These are phyloP conservation scores for Leptothorax acervorum DNA, from an alignment of 2,888 invertebrate genomes.

Conservation along the genomic window DNA sequence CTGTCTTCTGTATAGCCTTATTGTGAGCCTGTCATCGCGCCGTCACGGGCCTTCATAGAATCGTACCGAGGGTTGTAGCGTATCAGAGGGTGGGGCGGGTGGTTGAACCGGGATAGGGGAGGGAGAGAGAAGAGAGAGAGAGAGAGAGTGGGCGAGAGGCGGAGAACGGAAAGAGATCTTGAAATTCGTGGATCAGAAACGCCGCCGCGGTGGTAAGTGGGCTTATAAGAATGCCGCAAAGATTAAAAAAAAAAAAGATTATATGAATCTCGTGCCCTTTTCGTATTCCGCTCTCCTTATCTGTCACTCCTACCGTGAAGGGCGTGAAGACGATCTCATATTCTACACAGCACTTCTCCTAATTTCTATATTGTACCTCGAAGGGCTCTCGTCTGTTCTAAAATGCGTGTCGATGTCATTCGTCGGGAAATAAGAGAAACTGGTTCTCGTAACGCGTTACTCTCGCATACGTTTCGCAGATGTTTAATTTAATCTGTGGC, in stretches of 20 bases:
- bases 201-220: constrained; percentile 72
- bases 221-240: constrained; percentile 62
- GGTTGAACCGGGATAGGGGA: constrained; percentile 31
- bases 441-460: constrained; percentile 66
- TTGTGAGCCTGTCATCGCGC: constrained; percentile 82
- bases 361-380: constrained; percentile 44
- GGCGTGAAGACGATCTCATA: constrained; percentile 57
- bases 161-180: constrained; percentile 57
- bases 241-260: constrained; percentile 72
- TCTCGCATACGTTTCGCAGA: constrained; percentile 20
- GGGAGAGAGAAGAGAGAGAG: constrained; percentile 31
- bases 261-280: constrained; percentile 71
- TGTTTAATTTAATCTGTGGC: constrained; percentile 50
- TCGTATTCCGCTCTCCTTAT: constrained; percentile 1
- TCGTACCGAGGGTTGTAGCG: constrained; percentile 67
- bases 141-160: constrained; percentile 31
- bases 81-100: constrained; percentile 45
- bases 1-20: constrained; percentile 79
- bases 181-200: constrained; percentile 82
- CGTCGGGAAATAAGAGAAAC: constrained; percentile 64
- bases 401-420: constrained; percentile 62
- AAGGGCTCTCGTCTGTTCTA: constrained; percentile 11
- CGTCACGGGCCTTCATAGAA: constrained; percentile 76
- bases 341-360: constrained; percentile 52
- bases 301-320: constrained; percentile 12